Base-by-base conservation (phyloP, 37 sponge, comb jelly and placozoan genomes). In the Ephydatia muelleri region DNA sequence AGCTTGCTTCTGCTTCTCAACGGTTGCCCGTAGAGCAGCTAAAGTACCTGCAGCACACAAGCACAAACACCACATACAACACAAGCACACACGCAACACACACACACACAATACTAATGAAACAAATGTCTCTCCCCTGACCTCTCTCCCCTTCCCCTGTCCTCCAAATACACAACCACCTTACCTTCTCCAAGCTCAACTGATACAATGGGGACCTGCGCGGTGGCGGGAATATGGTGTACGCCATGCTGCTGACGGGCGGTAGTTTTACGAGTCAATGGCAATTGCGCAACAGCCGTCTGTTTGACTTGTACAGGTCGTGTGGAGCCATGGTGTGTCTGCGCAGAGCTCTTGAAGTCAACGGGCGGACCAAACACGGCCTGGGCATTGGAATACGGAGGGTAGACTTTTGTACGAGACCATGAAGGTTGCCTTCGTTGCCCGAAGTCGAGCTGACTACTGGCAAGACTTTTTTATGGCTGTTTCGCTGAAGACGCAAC, bases 291-390 rank as follows among this genome's bases (percentile, higher is more conserved):
- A 1, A 19, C 57, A 57, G 36, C 76, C 32, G 23, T 40, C 72
- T 34, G 32, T 27, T 75, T 36, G 35, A 75, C 35, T 38, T 38
- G 12, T 27, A 19, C 22, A 0, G 36, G 76, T 49, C 65, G 49
- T n/a, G 8, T 49, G 65, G 38, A 23, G 25, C 48, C 73, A 11
- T 49, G 47, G 27, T 73, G 21, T 57, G 72, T 2, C 74, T 8
- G 47, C 29, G 72, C 9, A n/a, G n/a, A 1, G 49, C 25, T 14
- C 37, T 69, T 73, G 67, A 91, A 91, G 49, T 48, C 84, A 6
- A 79, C 88, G 31, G 92, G 80, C 2, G 80, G 92, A 1, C 92
- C 88, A 84, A 87, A 92, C n/a, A 87, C 65, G 28, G 92, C 88
- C n/a, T 30, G 47, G 0, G 70, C 25, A 67, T 87, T 92, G 72